Conservation (phyloP, 2,113 vertebrate species). For the Ameiurus melas region DNA sequence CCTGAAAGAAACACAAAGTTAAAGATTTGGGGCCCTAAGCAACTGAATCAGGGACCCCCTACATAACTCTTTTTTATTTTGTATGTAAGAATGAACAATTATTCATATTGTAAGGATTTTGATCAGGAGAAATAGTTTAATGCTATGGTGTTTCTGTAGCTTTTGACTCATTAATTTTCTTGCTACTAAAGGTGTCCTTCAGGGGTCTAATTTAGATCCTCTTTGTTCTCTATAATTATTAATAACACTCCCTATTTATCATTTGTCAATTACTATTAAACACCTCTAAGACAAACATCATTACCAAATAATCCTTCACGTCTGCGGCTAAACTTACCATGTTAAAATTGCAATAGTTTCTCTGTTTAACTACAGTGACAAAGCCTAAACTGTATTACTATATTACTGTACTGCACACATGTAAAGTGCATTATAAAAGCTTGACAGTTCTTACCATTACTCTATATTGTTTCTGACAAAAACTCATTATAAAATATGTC, state of each 20-base stretch:
- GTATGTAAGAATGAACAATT: not conserved
- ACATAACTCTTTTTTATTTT: not conserved
- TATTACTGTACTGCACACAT: not conserved
- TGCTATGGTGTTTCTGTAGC: not conserved
- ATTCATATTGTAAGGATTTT: not conserved
- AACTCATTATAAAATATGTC: not conserved
- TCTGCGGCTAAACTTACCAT: conserved; percentile 6
- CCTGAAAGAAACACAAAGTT: not conserved
- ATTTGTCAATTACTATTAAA: not conserved
- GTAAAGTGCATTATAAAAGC: not conserved
- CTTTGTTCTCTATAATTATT: not conserved
- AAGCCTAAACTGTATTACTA: not conserved
- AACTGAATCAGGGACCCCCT: not conserved
- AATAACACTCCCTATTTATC: not conserved
- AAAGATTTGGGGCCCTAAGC: not conserved
- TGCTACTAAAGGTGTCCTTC: not conserved
- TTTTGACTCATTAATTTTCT: not conserved
- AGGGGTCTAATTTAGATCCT: too few species aligned
- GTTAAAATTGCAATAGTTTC: not conserved
- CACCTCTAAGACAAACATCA: not conserved
- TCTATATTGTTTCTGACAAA: not conserved
- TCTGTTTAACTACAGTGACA: not conserved
- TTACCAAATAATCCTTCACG: not conserved
- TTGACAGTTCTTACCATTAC: not conserved
- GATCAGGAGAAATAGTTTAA: not conserved